Conservation (phyloP, 2,113 vertebrate species). For the Leucosticte australis region DNA sequence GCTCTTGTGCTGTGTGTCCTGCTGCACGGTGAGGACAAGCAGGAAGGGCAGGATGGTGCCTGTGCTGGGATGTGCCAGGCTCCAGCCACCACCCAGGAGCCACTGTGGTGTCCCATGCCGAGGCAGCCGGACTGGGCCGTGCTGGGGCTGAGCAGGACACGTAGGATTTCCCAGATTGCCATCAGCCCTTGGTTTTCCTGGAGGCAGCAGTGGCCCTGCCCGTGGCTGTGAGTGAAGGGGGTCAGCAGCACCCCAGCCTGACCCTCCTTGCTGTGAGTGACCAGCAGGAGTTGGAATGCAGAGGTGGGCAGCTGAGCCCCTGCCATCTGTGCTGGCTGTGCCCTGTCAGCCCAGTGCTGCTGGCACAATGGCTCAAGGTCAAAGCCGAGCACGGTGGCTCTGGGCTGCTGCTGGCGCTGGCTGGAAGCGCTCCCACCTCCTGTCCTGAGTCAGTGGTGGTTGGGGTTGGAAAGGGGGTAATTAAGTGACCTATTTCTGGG, state of each 20-base stretch:
- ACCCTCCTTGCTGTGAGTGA: background rate
- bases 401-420: background rate
- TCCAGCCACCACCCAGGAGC: background rate
- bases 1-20: background rate
- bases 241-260: accelerated
- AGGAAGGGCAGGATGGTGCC: background rate
- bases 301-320: background rate
- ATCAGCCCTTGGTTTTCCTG: background rate
- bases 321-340: background rate
- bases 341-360: background rate
- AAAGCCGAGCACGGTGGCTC: background rate
- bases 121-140: background rate
- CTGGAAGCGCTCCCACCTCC: background rate
- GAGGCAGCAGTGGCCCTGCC: accelerated
- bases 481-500: slow-evolving; percentile 45
- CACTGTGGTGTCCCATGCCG: accelerated
- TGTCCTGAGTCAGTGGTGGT: background rate
- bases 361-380: background rate
- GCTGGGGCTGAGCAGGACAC: background rate
- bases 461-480: slow-evolving; percentile 5
- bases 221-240: accelerated
- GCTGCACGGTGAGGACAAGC: accelerated
- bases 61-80: background rate
- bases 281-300: background rate
- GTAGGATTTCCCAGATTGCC: background rate